Evolutionary conservation across 2,113 vertebrate species (phyloP).

Genomic region (Oreochromis niloticus): DNA sequence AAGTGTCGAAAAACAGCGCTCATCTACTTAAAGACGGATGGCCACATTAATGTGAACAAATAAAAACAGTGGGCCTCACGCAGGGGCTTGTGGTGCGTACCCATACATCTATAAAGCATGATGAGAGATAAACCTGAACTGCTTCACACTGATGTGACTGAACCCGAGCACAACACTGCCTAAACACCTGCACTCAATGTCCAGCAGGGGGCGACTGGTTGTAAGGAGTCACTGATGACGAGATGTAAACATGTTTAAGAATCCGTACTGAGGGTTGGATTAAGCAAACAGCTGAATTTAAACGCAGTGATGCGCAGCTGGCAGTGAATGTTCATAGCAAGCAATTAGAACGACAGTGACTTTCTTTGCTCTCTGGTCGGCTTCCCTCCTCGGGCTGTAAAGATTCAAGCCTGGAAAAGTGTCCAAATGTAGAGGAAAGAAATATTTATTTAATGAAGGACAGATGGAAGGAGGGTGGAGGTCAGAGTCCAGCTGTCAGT

Average conservation of each 20-base stretch:
- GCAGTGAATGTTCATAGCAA: not conserved
- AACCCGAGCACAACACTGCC: not conserved
- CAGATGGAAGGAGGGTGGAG: not conserved
- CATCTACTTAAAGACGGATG: fast-evolving
- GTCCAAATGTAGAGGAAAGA: not conserved
- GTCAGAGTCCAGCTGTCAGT: not conserved
- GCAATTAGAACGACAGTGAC: not conserved
- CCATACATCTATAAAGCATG: fast-evolving
- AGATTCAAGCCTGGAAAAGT: not conserved
- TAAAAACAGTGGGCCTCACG: not conserved
- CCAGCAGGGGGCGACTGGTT: not conserved
- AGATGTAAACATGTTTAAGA: not conserved
- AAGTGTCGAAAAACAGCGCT: not conserved
- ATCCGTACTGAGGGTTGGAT: not conserved
- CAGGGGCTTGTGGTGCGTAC: not conserved
- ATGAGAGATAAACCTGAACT: not conserved
- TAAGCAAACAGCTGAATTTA: not conserved
- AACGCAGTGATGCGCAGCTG: not conserved
- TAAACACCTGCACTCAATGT: not conserved
- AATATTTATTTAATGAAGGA: not conserved
- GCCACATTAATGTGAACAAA: not conserved
- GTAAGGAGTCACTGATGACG: not conserved
- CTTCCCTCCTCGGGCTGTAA: not conserved
- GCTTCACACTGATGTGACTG: not conserved
- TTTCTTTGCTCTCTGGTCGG: not conserved